A percentile compares a stretch with the other conserved stretches of the same genome.
phyloP scores from a whole-genome alignment of 2,888 invertebrate genomes.

The Noctua comes region DNA sequence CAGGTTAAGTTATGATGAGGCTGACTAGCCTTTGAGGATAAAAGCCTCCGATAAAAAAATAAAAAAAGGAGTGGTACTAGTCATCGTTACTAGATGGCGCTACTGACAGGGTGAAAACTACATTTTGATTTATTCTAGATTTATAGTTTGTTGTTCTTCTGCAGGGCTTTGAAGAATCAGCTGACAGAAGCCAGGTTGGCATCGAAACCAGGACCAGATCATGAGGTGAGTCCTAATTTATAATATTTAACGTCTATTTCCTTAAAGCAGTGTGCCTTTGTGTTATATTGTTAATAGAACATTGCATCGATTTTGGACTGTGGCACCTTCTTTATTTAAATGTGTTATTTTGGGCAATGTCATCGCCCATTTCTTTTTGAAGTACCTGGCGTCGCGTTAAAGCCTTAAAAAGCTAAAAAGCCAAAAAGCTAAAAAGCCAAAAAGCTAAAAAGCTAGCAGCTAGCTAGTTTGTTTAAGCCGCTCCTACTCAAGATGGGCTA shows the following conservation, averaged over 20 bases:
- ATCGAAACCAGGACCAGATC: slow-evolving; percentile 97
- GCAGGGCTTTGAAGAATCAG: slow-evolving; percentile 92
- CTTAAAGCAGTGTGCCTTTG: not conserved
- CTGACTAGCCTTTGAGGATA: no score
- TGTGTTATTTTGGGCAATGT: not conserved
- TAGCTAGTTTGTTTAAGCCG: no score
- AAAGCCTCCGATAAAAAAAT: not conserved
- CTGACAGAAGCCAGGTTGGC: slow-evolving; percentile 92
- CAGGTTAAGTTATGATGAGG: no score
- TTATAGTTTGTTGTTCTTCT: slow-evolving; percentile 25
- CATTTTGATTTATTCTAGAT: not conserved
- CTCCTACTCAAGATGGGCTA: not conserved
- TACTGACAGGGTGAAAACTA: not conserved
- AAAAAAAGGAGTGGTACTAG: not conserved
- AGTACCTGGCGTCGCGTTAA: not conserved
- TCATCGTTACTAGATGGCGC: slow-evolving; percentile 39
- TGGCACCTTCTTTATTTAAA: not conserved
- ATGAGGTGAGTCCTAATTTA: slow-evolving; percentile 93
- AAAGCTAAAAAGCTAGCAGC: no score
- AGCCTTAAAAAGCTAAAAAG: no score
- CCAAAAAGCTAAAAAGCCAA: no score
- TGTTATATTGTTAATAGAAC: not conserved
- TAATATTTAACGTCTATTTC: not conserved
- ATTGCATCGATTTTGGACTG: not conserved
- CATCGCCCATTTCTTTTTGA: not conserved